Evolutionary conservation across 1,140 invertebrate genomes (phyloP).

Genomic region (Tetragonula clypearis): DNA sequence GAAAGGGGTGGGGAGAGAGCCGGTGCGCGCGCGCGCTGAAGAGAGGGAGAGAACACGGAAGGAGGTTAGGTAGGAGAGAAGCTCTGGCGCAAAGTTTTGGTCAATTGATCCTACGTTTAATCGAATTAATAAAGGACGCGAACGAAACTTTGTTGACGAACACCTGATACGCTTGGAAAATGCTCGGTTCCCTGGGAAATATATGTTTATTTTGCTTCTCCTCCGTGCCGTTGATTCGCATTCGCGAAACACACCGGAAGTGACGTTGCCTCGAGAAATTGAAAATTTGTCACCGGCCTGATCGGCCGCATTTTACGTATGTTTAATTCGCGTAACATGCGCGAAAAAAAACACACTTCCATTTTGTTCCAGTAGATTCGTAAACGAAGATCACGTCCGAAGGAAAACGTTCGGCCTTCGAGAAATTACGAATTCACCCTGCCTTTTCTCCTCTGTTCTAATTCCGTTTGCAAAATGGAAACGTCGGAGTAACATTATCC

Average conservation of each 20-base stretch:
- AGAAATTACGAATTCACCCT: too few species aligned
- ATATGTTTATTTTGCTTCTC: slow-evolving; percentile 1
- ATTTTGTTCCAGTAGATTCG: not conserved
- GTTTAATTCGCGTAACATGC: not conserved
- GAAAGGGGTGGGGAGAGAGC: too few species aligned
- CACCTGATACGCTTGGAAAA: slow-evolving; percentile 7
- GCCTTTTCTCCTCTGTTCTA: too few species aligned
- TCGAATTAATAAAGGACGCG: slow-evolving; percentile 38
- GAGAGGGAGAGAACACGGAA: not conserved
- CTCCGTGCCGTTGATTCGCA: not conserved
- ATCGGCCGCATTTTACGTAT: not conserved
- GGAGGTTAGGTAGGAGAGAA: not conserved
- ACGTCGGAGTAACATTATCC: too few species aligned
- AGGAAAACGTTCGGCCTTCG: too few species aligned
- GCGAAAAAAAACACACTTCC: not conserved
- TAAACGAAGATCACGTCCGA: too few species aligned
- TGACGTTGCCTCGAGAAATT: not conserved
- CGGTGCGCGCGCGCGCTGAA: not conserved
- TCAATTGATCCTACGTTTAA: slow-evolving; percentile 19
- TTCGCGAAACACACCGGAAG: not conserved
- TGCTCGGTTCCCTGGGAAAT: not conserved
- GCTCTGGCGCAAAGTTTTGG: slow-evolving; percentile 1
- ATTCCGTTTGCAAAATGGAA: too few species aligned
- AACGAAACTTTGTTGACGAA: slow-evolving; percentile 27
- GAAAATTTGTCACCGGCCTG: not conserved